Evolutionary conservation across 2,888 invertebrate species (phyloP).

Genomic region (Rhagonycha lutea): DNA sequence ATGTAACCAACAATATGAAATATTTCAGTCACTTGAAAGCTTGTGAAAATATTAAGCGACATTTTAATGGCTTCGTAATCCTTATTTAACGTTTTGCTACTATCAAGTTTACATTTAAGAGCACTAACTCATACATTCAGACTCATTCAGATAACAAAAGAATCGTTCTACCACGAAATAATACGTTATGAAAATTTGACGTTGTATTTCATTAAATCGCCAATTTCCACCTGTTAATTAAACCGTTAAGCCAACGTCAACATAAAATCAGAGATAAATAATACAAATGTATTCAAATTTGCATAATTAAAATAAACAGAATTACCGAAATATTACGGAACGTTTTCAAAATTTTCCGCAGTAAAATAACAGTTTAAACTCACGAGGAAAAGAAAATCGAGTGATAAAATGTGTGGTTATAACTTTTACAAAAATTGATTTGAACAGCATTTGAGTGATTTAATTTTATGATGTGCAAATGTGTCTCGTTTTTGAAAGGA

Average conservation of each 20-base stretch:
- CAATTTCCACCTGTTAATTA: background rate
- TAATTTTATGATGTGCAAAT: background rate
- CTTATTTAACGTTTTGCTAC: slow-evolving; percentile 9
- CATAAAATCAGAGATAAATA: background rate
- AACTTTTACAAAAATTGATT: background rate
- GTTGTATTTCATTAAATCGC: background rate
- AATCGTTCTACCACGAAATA: background rate
- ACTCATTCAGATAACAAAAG: background rate
- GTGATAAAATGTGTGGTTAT: background rate
- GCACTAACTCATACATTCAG: background rate
- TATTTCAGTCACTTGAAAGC: background rate
- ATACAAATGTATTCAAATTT: background rate
- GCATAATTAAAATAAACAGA: background rate
- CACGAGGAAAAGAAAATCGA: too few species aligned
- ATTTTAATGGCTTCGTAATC: slow-evolving; percentile 17
- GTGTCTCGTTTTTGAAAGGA: background rate
- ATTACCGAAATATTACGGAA: background rate
- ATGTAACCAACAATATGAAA: background rate
- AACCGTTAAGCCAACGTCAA: background rate
- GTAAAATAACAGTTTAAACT: background rate
- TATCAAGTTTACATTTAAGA: background rate
- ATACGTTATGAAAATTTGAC: background rate
- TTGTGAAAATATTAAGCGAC: slow-evolving; percentile 8
- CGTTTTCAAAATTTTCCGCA: background rate
- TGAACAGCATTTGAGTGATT: background rate